These are phyloP conservation scores for Coelopa frigida DNA, from an alignment of 1,140 invertebrate genomes.

Conservation along the genomic window DNA sequence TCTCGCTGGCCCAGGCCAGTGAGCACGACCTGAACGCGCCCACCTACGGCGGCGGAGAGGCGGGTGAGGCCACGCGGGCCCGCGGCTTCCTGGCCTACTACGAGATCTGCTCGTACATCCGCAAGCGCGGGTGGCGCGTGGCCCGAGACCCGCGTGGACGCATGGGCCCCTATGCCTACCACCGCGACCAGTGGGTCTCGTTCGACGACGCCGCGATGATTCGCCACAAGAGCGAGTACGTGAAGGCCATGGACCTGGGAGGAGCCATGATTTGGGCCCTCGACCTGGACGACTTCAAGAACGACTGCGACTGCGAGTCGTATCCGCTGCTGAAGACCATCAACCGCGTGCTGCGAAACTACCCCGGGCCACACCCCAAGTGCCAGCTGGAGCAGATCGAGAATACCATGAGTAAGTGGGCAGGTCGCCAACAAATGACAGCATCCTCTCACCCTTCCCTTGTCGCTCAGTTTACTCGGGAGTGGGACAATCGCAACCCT, in stretches of 20 bases:
- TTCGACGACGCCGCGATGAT: constrained; percentile 74
- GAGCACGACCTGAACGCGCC: constrained; percentile 60
- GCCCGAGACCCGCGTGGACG: constrained; percentile 57
- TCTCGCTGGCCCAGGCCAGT: constrained; percentile 60
- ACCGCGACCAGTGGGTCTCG: constrained; percentile 74
- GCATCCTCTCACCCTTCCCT: too few relatives aligned
- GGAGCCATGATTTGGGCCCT: constrained; percentile 86
- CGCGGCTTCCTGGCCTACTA: constrained; percentile 79
- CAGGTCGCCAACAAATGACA: too few relatives aligned
- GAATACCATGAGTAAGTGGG: constrained; percentile 29
- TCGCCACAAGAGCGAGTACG: constrained; percentile 63
- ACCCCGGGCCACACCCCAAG: constrained; percentile 44
- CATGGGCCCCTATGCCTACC: constrained; percentile 69
- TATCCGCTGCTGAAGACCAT: constrained; percentile 73
- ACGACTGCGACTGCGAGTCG: constrained; percentile 68
- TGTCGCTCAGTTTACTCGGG: too few relatives aligned
- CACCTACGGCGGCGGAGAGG: constrained; percentile 67
- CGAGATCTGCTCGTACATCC: constrained; percentile 68
- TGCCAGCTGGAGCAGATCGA: constrained; percentile 30
- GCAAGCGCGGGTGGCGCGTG: constrained; percentile 59
- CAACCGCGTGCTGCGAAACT: constrained; percentile 62
- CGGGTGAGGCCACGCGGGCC: constrained; percentile 71
- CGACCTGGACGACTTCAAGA: constrained; percentile 65
- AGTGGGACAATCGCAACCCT: too few relatives aligned
- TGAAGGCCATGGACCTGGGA: constrained; percentile 65